These are phyloP conservation scores for Oreochromis grahami DNA, from an alignment of 2,797 vertebrate genomes.

Conservation along the genomic window DNA sequence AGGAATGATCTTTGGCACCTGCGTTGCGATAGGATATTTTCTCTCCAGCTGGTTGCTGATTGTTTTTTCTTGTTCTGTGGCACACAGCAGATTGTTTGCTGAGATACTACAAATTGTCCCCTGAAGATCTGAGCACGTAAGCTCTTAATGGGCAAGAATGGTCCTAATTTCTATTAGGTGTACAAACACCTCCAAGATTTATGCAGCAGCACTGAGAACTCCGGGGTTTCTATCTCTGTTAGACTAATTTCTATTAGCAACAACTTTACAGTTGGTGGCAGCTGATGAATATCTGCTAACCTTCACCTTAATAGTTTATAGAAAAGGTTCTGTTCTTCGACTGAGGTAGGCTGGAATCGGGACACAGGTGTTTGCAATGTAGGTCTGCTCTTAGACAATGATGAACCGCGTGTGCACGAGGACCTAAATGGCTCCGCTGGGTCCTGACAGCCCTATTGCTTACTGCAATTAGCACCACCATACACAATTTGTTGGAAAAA, in stretches of 20 bases:
- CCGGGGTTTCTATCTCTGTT: slow-evolving; percentile 1
- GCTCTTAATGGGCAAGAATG: slow-evolving; percentile 49
- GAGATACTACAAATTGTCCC: slow-evolving; percentile 47
- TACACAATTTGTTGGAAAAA: slow-evolving; percentile 70
- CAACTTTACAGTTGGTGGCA: slow-evolving; percentile 36
- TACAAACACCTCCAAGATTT: slow-evolving; percentile 49
- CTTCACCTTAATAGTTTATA: slow-evolving; percentile 45
- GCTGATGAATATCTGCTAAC: slow-evolving; percentile 54
- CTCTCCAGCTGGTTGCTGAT: background rate
- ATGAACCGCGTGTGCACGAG: slow-evolving; percentile 55
- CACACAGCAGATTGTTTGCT: slow-evolving; percentile 13
- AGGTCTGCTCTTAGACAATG: slow-evolving; percentile 66
- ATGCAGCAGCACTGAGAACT: slow-evolving; percentile 12
- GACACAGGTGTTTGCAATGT: slow-evolving; percentile 80
- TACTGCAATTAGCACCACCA: slow-evolving; percentile 74
- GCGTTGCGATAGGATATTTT: background rate
- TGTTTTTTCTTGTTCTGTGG: slow-evolving; percentile 20
- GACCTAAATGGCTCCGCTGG: slow-evolving; percentile 74
- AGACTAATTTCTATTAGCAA: slow-evolving; percentile 45
- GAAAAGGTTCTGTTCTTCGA: slow-evolving; percentile 60
- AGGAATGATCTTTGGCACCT: background rate
- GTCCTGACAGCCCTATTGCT: slow-evolving; percentile 78
- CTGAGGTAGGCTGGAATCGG: slow-evolving; percentile 61
- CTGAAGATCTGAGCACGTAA: slow-evolving; percentile 40
- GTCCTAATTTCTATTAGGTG: slow-evolving; percentile 57